These are phyloP conservation scores for Brachionus calyciflorus DNA, from an alignment of 1,140 invertebrate genomes.

Conservation along the genomic window DNA sequence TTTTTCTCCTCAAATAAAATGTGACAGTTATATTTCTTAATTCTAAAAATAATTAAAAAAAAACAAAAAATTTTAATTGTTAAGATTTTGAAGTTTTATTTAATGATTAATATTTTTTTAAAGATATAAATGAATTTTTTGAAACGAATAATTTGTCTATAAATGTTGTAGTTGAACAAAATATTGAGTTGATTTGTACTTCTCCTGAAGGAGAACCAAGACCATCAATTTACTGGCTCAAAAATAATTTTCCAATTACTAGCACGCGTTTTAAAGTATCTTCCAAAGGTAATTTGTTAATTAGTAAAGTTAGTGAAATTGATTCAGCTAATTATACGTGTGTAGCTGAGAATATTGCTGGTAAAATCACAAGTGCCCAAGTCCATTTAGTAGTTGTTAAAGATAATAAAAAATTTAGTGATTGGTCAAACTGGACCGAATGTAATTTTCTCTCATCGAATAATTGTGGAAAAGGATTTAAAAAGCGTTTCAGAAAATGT, in stretches of 20 bases:
- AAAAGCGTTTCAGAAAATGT: conserved; percentile 23
- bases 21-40: no score
- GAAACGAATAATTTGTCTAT: conserved; percentile 30
- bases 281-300: conserved; percentile 12
- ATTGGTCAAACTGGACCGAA: conserved; percentile 20
- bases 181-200: conserved; percentile 1
- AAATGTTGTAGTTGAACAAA: neutral
- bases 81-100: neutral
- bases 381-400: conserved; percentile 3
- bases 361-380: neutral
- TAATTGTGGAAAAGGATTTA: conserved; percentile 22
- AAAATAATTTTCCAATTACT: conserved; percentile 14
- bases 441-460: neutral
- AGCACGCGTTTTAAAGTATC: conserved; percentile 22
- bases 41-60: neutral
- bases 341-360: conserved; percentile 36
- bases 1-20: no score
- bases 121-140: conserved; percentile 36
- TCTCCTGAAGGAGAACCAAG: conserved; percentile 37
- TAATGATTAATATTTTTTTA: neutral
- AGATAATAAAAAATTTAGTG: conserved; percentile 19
- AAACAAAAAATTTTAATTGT: no score
- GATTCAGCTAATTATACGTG: conserved; percentile 45
- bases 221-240: conserved; percentile 30
- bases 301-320: neutral